phyloP scores from a whole-genome alignment of 1,140 invertebrate genomes.

The Leptoteleia sp. region DNA sequence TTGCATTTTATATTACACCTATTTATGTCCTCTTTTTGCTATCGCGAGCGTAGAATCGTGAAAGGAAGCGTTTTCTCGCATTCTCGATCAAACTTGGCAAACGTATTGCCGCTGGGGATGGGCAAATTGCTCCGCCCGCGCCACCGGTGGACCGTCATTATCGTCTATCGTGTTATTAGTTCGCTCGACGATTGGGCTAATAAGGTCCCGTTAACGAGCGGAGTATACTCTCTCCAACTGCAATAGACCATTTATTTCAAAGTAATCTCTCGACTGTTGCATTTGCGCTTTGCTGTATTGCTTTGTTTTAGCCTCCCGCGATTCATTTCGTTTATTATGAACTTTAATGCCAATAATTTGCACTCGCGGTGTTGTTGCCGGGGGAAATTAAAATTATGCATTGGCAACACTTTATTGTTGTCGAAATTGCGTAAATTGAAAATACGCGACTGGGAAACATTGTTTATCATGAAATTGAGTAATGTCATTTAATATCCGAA shows the following conservation, averaged over 20 bases:
- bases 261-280: conserved; percentile 64
- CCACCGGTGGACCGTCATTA: conserved; percentile 66
- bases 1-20: conserved; percentile 78
- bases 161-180: conserved; percentile 74
- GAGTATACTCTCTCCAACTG: conserved; percentile 60
- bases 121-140: conserved; percentile 52
- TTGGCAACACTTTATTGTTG: too few relatives aligned
- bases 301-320: conserved; percentile 20
- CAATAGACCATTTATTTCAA: conserved; percentile 60
- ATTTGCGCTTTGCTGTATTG: conserved; percentile 49
- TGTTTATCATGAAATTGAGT: too few relatives aligned
- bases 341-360: too few relatives aligned
- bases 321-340: conserved; percentile 28
- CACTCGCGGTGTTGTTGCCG: too few relatives aligned
- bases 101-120: conserved; percentile 56
- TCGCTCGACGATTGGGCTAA: conserved; percentile 73
- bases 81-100: conserved; percentile 64
- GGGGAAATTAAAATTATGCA: too few relatives aligned
- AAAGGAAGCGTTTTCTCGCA: conserved; percentile 67
- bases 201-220: conserved; percentile 66
- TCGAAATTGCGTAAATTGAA: too few relatives aligned
- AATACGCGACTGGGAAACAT: too few relatives aligned
- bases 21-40: conserved; percentile 69
- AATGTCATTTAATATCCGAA: too few relatives aligned
- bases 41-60: conserved; percentile 44